Conservation (phyloP, 2,888 invertebrate genomes). For the Atethmia centrago region DNA sequence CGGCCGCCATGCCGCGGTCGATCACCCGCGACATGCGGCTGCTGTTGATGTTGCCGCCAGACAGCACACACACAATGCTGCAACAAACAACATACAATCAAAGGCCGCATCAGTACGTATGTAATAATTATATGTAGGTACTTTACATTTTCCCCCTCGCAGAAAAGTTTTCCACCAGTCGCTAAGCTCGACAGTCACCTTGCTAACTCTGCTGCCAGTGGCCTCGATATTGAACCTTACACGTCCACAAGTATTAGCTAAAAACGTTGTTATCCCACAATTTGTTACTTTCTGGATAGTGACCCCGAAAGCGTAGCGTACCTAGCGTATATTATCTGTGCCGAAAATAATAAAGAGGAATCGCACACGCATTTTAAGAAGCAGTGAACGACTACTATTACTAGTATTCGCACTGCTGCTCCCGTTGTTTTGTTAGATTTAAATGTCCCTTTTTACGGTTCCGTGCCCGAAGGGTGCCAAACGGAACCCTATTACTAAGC, state of each 20-base stretch:
- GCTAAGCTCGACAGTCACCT: not conserved
- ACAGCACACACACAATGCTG: conserved; percentile 94
- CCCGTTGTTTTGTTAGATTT: too few relatives aligned
- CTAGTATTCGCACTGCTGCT: too few relatives aligned
- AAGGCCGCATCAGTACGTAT: not conserved
- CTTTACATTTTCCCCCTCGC: not conserved
- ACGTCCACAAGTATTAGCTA: not conserved
- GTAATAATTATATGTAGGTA: too few relatives aligned
- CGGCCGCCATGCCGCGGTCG: conserved; percentile 96
- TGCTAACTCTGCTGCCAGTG: not conserved
- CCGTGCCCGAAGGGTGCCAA: too few relatives aligned
- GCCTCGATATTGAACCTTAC: not conserved
- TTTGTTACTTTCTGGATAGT: not conserved
- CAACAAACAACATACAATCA: conserved; percentile 48
- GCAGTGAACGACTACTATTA: too few relatives aligned
- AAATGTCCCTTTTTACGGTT: too few relatives aligned
- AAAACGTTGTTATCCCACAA: not conserved
- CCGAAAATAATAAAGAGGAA: too few relatives aligned
- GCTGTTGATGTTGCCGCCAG: conserved; percentile 96
- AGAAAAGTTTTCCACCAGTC: not conserved
- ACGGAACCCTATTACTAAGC: too few relatives aligned
- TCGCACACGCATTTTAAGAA: not conserved
- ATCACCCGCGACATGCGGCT: conserved; percentile 95
- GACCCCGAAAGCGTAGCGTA: not conserved
- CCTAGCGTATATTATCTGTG: too few relatives aligned